Conservation (phyloP, 2,113 vertebrate genomes). For the Mormyrus lacerda region DNA sequence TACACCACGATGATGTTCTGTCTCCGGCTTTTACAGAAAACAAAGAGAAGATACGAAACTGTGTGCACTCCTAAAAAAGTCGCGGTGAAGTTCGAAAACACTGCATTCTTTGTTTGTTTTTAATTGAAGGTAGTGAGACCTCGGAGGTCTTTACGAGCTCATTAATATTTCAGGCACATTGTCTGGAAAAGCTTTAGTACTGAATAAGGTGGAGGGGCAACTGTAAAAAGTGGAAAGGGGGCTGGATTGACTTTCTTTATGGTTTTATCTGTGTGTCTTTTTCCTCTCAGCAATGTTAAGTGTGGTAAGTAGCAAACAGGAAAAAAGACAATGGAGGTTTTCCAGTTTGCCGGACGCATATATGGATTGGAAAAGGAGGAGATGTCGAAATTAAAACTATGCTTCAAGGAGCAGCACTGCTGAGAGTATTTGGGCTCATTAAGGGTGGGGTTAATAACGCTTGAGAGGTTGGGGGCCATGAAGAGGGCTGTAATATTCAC, state of each 20-base stretch:
- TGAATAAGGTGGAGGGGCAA: constrained; percentile 42
- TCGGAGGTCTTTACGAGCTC: constrained; percentile 24
- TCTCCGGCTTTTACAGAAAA: constrained; percentile 21
- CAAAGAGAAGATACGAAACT: constrained; percentile 29
- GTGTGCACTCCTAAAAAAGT: not conserved
- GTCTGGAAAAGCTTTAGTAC: constrained; percentile 32
- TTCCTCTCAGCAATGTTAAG: not conserved
- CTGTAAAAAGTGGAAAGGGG: constrained; percentile 30
- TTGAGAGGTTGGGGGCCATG: constrained; percentile 25
- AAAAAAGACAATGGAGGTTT: not conserved
- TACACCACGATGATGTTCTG: not conserved
- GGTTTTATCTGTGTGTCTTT: not conserved
- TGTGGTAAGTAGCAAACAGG: not conserved
- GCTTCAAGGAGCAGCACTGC: constrained; percentile 16
- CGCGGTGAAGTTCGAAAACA: constrained; percentile 19
- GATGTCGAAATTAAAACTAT: constrained; percentile 20
- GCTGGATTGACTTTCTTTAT: constrained; percentile 15
- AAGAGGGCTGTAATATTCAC: constrained; percentile 30
- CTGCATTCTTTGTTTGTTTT: constrained; percentile 25
- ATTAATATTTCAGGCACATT: constrained; percentile 48
- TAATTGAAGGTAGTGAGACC: constrained; percentile 41
- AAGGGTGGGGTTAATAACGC: constrained; percentile 33
- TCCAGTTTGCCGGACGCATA: not conserved
- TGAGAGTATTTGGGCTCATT: constrained; percentile 24
- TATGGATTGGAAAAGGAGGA: constrained; percentile 7